Evolutionary conservation across 2,113 vertebrate genomes (phyloP).

Genomic region (Hippocampus comes): DNA sequence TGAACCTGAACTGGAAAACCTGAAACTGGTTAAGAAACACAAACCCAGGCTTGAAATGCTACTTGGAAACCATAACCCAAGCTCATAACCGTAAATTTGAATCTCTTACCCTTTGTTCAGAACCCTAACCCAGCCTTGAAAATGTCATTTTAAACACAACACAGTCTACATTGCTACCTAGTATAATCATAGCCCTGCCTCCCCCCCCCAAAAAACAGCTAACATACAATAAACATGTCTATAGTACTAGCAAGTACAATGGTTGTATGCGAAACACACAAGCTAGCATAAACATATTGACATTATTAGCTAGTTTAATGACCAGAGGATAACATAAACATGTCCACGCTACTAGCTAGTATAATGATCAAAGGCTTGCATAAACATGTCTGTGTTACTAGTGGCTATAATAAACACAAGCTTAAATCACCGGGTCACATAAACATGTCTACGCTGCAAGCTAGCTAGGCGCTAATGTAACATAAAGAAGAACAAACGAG

Average conservation of each 20-base stretch:
- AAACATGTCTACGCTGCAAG: not conserved
- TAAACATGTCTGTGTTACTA: not conserved
- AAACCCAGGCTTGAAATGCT: too few species aligned
- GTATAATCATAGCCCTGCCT: not conserved
- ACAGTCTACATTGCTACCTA: not conserved
- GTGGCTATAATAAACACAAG: not conserved
- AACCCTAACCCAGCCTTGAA: not conserved
- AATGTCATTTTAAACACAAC: not conserved
- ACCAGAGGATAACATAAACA: not conserved
- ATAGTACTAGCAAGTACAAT: not conserved
- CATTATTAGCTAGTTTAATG: not conserved
- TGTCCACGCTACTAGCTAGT: not conserved
- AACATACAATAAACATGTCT: not conserved
- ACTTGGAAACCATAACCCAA: not conserved
- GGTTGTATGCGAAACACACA: not conserved
- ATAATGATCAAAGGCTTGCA: not conserved
- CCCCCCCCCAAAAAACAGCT: not conserved
- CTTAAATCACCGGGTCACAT: conserved; percentile 5
- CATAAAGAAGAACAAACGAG: not conserved
- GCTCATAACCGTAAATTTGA: not conserved
- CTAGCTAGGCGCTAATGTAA: not conserved
- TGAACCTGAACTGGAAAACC: too few species aligned
- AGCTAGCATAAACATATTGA: not conserved
- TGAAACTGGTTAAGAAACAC: too few species aligned
- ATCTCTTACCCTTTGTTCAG: not conserved